Evolutionary conservation across 2,888 invertebrate genomes (phyloP).

Genomic region (Xestia rhomboidea): DNA sequence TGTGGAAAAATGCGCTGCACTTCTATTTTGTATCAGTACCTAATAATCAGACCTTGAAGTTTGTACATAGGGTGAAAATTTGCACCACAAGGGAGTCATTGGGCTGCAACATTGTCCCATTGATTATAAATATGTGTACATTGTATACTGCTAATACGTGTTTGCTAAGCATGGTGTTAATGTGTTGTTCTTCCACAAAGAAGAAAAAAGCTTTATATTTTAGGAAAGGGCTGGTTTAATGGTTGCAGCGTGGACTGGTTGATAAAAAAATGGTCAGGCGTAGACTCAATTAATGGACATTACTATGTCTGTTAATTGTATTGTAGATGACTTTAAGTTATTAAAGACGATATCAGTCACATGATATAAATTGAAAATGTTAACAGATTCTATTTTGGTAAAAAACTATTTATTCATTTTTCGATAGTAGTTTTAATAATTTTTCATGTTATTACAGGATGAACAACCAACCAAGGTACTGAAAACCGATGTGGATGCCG

Average conservation of each 20-base stretch:
- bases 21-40: neutral
- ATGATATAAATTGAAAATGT: neutral
- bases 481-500: constrained; percentile 85
- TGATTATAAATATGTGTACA: neutral
- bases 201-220: neutral
- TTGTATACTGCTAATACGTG: neutral
- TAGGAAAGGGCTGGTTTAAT: neutral
- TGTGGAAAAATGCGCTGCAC: neutral
- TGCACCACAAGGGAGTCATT: neutral
- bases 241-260: neutral
- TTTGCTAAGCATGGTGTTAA: constrained; percentile 3
- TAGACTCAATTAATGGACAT: neutral
- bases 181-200: neutral
- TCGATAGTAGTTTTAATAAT: neutral
- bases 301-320: neutral
- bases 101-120: neutral
- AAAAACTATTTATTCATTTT: neutral
- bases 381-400: neutral
- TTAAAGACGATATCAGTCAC: neutral
- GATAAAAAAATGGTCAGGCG: neutral
- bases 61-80: neutral
- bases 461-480: constrained; percentile 89
- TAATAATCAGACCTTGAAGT: neutral
- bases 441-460: constrained; percentile 69
- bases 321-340: neutral